Percentiles rank a stretch among this genome's conserved stretches.
phyloP scores from a whole-genome alignment of 2,113 vertebrate genomes.

The Apus apus region DNA sequence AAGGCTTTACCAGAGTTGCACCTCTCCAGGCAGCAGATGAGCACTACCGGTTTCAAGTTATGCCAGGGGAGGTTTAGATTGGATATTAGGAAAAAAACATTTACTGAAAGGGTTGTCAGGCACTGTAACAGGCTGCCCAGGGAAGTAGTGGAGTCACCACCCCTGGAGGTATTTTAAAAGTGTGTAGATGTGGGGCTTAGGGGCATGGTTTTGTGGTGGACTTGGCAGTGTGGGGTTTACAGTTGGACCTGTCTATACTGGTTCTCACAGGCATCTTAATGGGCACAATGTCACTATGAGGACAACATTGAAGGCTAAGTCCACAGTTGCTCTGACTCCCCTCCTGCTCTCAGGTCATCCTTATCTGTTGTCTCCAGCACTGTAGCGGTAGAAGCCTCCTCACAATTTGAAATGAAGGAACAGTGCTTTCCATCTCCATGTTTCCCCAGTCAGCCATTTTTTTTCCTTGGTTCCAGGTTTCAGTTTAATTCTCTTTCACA shows the following conservation, averaged over 20 bases:
- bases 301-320: neutral
- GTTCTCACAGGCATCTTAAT: neutral
- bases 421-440: neutral
- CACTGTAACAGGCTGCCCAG: too few relatives aligned
- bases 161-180: too few relatives aligned
- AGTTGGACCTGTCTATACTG: too few relatives aligned
- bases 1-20: neutral
- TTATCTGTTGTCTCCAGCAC: neutral
- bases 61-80: too few relatives aligned
- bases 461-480: neutral
- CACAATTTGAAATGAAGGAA: neutral
- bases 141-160: too few relatives aligned
- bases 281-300: neutral
- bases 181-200: too few relatives aligned
- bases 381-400: neutral
- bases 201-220: too few relatives aligned
- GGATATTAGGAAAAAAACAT: too few relatives aligned
- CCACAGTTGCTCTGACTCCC: neutral
- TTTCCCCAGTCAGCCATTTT: neutral
- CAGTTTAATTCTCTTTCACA: neutral
- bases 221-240: too few relatives aligned
- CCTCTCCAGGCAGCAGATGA: neutral
- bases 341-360: neutral
- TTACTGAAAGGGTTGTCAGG: too few relatives aligned
- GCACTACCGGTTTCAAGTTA: neutral